Evolutionary conservation across 2,888 invertebrate species (phyloP).

Genomic region (Epirrhoe tristata): DNA sequence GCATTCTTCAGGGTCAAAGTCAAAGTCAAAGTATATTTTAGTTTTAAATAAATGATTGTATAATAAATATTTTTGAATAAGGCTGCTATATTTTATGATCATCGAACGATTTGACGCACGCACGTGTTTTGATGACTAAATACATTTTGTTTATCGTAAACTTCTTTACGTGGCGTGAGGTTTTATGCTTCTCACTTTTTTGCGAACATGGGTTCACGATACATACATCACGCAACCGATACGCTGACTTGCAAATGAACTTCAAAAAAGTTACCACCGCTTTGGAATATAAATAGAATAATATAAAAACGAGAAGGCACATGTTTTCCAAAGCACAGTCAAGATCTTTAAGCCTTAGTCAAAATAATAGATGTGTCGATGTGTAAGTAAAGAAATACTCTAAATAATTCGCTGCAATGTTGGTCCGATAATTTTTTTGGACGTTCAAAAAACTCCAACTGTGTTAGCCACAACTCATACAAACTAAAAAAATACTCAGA

Average conservation of each 20-base stretch:
- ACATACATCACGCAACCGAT: conserved; percentile 33
- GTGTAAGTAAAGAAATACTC: too few relatives aligned
- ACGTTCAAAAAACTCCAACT: too few relatives aligned
- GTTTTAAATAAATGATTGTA: neutral
- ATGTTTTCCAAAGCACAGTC: neutral
- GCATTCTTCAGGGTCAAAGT: too few relatives aligned
- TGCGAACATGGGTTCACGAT: conserved; percentile 10
- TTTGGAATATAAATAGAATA: conserved; percentile 7
- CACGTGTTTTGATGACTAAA: conserved; percentile 32
- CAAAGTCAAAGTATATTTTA: neutral
- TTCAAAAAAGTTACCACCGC: conserved; percentile 27
- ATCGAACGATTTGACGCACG: conserved; percentile 44
- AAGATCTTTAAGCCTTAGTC: too few relatives aligned
- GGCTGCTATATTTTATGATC: conserved; percentile 14
- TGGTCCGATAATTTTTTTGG: too few relatives aligned
- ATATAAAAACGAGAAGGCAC: conserved; percentile 8
- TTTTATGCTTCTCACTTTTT: conserved; percentile 29
- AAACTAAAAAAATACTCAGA: too few relatives aligned
- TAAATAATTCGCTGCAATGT: too few relatives aligned
- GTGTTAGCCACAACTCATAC: too few relatives aligned
- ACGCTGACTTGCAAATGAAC: conserved; percentile 33
- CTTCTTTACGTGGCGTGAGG: conserved; percentile 30
- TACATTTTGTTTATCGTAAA: conserved; percentile 35
- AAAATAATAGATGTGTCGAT: too few relatives aligned
- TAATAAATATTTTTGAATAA: conserved; percentile 9